These are phyloP conservation scores for Ovibos moschatus DNA, from an alignment of 2,113 vertebrate species.

Conservation along the genomic window DNA sequence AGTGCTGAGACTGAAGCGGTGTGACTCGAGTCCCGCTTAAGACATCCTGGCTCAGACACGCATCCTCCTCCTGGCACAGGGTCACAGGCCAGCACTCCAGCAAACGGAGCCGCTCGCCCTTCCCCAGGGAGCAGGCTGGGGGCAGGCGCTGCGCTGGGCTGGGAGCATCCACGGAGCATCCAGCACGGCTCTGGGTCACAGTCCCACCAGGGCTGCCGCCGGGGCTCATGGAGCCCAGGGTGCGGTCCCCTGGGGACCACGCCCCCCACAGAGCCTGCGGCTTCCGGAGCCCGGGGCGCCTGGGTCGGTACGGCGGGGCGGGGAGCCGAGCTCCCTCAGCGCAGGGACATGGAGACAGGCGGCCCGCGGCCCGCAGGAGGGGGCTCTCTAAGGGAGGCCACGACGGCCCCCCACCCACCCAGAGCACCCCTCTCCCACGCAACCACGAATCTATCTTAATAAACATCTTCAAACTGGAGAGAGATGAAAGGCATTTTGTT, in stretches of 20 bases:
- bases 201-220: rapidly evolving
- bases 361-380: rapidly evolving
- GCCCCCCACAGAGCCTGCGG: rapidly evolving
- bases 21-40: too few species aligned
- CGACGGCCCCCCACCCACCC: not conserved
- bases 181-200: rapidly evolving
- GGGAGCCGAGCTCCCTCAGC: not conserved
- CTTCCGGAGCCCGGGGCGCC: not conserved
- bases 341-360: rapidly evolving
- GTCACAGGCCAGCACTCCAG: not conserved
- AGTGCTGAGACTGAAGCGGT: rapidly evolving
- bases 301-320: rapidly evolving
- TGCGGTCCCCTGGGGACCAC: not conserved
- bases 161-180: rapidly evolving
- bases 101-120: rapidly evolving
- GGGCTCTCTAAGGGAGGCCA: not conserved
- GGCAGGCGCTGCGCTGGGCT: not conserved
- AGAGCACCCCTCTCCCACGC: not conserved
- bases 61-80: rapidly evolving
- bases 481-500: conserved; percentile 74
- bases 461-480: conserved; percentile 66
- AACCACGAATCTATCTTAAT: conserved; percentile 70
- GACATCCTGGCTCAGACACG: too few species aligned
- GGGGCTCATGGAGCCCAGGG: not conserved
- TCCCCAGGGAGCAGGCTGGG: not conserved